phyloP scores from a whole-genome alignment of 2,888 invertebrate species.

The Gerosis bhagava region DNA sequence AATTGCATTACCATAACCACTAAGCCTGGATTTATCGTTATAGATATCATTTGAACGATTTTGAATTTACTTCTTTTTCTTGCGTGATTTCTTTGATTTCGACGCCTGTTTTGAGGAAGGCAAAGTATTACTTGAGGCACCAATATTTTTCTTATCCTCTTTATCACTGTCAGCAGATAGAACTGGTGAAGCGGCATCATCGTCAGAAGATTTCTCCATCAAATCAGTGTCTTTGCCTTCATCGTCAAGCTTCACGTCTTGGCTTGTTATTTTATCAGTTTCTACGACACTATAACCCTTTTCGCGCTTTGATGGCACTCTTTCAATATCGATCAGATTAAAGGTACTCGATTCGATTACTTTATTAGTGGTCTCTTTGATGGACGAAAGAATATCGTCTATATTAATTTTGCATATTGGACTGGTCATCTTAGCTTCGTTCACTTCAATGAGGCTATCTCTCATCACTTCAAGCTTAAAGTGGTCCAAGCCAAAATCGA shows the following conservation, averaged over 20 bases:
- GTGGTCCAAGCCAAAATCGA: constrained; percentile 70
- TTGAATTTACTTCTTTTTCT: constrained; percentile 85
- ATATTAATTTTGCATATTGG: constrained; percentile 75
- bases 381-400: constrained; percentile 68
- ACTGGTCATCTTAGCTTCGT: constrained; percentile 57
- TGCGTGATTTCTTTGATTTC: constrained; percentile 81
- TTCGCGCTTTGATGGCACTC: constrained; percentile 61
- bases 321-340: constrained; percentile 70
- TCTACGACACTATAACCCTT: constrained; percentile 69
- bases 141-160: constrained; percentile 64
- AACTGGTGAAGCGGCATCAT: constrained; percentile 76
- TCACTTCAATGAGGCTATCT: constrained; percentile 66
- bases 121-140: constrained; percentile 58
- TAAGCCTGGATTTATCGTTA: constrained; percentile 39
- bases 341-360: constrained; percentile 64
- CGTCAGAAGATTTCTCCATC: constrained; percentile 82
- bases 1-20: constrained; percentile 33
- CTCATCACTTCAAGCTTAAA: constrained; percentile 72
- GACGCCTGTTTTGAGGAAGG: constrained; percentile 63
- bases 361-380: constrained; percentile 61
- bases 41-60: no score
- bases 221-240: constrained; percentile 54
- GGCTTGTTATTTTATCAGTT: constrained; percentile 64
- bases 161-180: constrained; percentile 82
- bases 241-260: constrained; percentile 65